Evolutionary conservation across 2,113 vertebrate species (phyloP).

Genomic region (Formicarius rufipectus): DNA sequence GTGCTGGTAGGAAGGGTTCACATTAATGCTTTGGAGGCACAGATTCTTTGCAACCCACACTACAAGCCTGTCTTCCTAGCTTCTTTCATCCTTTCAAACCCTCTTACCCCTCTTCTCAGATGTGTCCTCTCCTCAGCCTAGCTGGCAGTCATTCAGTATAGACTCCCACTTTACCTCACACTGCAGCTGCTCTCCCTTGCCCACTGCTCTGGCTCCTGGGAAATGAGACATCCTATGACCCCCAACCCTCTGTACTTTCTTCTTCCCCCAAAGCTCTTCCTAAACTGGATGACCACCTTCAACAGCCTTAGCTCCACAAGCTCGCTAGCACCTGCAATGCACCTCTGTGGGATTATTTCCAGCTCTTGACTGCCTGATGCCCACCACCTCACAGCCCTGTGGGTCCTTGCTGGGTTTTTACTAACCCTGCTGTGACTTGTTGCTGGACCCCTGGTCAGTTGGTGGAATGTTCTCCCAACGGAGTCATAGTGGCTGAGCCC

Average conservation of each 20-base stretch:
- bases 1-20: background rate
- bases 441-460: accelerated
- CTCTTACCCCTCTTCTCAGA: background rate
- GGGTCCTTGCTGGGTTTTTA: background rate
- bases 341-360: background rate
- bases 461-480: accelerated
- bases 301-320: background rate
- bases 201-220: background rate
- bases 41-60: background rate
- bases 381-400: background rate
- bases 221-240: background rate
- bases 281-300: background rate
- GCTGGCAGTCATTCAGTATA: background rate
- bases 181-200: background rate
- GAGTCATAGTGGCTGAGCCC: background rate
- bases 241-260: background rate
- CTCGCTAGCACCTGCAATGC: background rate
- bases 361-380: background rate
- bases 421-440: background rate
- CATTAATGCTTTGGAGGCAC: accelerated
- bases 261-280: background rate
- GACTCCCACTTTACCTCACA: background rate
- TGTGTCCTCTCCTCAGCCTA: background rate
- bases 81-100: background rate
- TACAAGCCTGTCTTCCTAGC: background rate